These are phyloP conservation scores for Stegana nigrithorax DNA, from an alignment of 2,888 invertebrate genomes.

Conservation along the genomic window DNA sequence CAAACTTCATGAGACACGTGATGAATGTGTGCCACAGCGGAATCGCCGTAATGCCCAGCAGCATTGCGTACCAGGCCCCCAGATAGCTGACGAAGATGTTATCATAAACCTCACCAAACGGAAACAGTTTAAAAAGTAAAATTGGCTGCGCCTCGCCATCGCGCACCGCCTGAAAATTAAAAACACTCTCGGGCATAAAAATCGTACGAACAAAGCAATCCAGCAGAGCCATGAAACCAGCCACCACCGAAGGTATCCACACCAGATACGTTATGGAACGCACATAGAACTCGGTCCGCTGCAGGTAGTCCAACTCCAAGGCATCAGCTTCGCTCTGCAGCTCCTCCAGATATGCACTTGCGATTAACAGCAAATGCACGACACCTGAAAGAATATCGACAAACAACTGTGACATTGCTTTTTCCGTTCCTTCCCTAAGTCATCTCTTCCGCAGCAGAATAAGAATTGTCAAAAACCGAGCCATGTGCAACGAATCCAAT, in stretches of 20 bases:
- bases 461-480: too few relatives aligned
- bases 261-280: conserved; percentile 40
- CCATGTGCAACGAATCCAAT: too few relatives aligned
- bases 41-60: conserved; percentile 45
- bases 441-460: too few relatives aligned
- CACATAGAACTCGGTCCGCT: conserved; percentile 41
- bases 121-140: conserved; percentile 51
- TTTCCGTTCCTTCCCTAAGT: too few relatives aligned
- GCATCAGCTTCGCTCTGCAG: conserved; percentile 40
- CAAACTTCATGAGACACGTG: conserved; percentile 53
- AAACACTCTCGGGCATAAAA: conserved; percentile 49
- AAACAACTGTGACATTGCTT: too few relatives aligned
- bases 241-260: conserved; percentile 47
- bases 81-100: conserved; percentile 49
- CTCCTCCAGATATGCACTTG: conserved; percentile 41
- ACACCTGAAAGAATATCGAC: conserved; percentile 36
- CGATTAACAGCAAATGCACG: conserved; percentile 37
- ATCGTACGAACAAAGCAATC: conserved; percentile 52
- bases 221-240: conserved; percentile 40
- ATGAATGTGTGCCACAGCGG: conserved; percentile 62
- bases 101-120: conserved; percentile 52
- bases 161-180: conserved; percentile 45
- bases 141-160: conserved; percentile 48
- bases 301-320: conserved; percentile 40
- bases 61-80: conserved; percentile 46